Percentiles rank a stretch among this genome's conserved stretches.
Evolutionary conservation across 2,797 vertebrate genomes (phyloP).

Genomic region (Podarcis lilfordi): DNA sequence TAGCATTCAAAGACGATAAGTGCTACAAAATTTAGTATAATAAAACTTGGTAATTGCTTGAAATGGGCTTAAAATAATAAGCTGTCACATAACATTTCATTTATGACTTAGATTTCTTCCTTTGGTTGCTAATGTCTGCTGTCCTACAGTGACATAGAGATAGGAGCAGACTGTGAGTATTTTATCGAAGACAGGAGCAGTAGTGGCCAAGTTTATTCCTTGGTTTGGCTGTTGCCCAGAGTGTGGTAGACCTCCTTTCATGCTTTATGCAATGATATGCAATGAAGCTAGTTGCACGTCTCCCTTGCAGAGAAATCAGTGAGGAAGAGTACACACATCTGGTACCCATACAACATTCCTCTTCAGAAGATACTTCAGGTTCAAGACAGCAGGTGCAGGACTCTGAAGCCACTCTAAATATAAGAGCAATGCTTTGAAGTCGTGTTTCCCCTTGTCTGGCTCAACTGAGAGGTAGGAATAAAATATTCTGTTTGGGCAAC

Average conservation of each 20-base stretch:
- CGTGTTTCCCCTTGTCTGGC: neutral
- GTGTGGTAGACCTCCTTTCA: neutral
- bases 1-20: slow-evolving; percentile 19
- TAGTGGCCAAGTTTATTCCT: neutral
- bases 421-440: neutral
- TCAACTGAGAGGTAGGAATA: neutral
- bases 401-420: neutral
- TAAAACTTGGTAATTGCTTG: slow-evolving; percentile 25
- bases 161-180: neutral
- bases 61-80: slow-evolving; percentile 32
- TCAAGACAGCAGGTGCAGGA: neutral
- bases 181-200: neutral
- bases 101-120: slow-evolving; percentile 17
- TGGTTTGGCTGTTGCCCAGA: neutral
- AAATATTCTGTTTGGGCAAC: neutral
- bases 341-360: neutral
- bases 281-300: neutral
- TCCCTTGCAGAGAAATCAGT: neutral
- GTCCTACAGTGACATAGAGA: neutral
- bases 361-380: too few species aligned
- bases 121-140: neutral
- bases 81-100: slow-evolving; percentile 17
- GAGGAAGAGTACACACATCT: neutral
- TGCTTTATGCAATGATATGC: neutral
- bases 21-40: slow-evolving; percentile 9